A percentile compares a stretch with the other conserved stretches of the same genome.
Evolutionary conservation across 2,797 vertebrate genomes (phyloP).

Genomic region (Neoniphon sammara): DNA sequence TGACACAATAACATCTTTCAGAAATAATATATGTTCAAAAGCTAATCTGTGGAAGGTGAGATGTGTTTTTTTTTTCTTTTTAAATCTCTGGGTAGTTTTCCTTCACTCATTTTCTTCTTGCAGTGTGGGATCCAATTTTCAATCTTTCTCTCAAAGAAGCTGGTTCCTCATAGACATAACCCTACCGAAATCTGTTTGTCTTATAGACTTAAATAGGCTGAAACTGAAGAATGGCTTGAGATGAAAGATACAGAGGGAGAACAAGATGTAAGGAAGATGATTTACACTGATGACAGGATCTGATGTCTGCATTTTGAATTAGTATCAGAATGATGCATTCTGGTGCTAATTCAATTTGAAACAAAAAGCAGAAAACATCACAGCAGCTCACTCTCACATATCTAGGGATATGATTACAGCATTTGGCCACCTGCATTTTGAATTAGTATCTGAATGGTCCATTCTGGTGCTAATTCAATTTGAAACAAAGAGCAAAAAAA

Average conservation of each 20-base stretch:
- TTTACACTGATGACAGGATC: neutral
- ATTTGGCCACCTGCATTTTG: too few species aligned
- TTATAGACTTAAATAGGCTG: neutral
- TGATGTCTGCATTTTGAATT: neutral
- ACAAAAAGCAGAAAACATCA: neutral
- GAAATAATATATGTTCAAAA: constrained; percentile 24
- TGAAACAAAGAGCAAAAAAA: neutral
- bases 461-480: neutral
- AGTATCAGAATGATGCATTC: neutral
- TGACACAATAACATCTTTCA: constrained; percentile 5
- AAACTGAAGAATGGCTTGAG: neutral
- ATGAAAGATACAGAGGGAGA: neutral
- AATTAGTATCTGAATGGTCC: neutral
- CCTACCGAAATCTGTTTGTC: neutral
- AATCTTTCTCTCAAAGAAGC: neutral
- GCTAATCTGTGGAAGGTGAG: neutral
- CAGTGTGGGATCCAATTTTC: neutral
- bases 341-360: neutral
- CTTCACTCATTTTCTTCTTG: constrained; percentile 2
- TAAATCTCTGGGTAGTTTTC: neutral
- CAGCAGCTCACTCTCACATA: too few species aligned
- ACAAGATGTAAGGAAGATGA: neutral
- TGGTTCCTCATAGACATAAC: neutral
- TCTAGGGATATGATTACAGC: too few species aligned
- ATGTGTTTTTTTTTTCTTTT: neutral